Percentiles rank a stretch among this genome's conserved stretches.
Conservation (phyloP, 2,888 invertebrate genomes). For the Rhodophaea formosa region DNA sequence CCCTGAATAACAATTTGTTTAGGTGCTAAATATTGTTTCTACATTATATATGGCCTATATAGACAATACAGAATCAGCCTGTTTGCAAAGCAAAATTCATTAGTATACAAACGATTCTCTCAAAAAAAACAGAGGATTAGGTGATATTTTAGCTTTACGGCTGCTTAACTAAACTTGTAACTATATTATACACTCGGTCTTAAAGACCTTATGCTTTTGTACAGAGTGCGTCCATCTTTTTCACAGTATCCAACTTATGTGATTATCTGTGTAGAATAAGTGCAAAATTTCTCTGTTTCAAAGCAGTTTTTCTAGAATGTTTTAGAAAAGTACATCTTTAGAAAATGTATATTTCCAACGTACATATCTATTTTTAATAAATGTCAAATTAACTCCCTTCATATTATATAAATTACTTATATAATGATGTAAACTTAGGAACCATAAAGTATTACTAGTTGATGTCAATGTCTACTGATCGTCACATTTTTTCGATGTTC, state of each 20-base stretch:
- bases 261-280: constrained; percentile 31
- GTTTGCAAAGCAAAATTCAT: constrained; percentile 71
- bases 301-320: constrained; percentile 18
- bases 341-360: constrained; percentile 59
- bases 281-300: constrained; percentile 27
- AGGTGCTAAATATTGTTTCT: constrained; percentile 34
- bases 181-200: constrained; percentile 58
- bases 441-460: constrained; percentile 67
- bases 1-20: not conserved
- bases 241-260: constrained; percentile 24
- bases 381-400: constrained; percentile 48
- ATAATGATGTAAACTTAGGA: constrained; percentile 38
- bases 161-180: constrained; percentile 57
- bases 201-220: constrained; percentile 48
- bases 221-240: constrained; percentile 38
- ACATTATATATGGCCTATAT: constrained; percentile 36
- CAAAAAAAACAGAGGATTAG: constrained; percentile 54
- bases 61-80: constrained; percentile 64
- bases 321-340: constrained; percentile 25
- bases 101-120: constrained; percentile 60
- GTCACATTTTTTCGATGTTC: constrained; percentile 28
- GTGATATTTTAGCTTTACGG: constrained; percentile 80
- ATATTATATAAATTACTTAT: constrained; percentile 32
- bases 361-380: constrained; percentile 68
- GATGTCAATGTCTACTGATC: constrained; percentile 46